These are phyloP conservation scores for Trachelus tabidus DNA, from an alignment of 2,888 invertebrate genomes.

Conservation along the genomic window DNA sequence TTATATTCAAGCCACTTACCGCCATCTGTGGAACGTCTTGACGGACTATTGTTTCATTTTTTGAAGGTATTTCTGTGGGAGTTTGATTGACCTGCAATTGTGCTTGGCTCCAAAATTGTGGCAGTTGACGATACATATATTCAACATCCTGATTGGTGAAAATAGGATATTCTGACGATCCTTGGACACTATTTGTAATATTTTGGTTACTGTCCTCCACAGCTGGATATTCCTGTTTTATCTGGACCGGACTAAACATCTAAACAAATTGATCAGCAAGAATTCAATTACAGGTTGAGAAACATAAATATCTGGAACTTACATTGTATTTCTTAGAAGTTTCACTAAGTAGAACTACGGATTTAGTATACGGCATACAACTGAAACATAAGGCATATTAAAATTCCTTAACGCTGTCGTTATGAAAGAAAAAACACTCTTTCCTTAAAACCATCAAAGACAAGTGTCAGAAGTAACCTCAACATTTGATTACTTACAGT, in stretches of 20 bases:
- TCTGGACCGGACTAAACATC: slow-evolving; percentile 62
- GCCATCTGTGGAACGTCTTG: slow-evolving; percentile 45
- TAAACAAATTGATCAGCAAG: slow-evolving; percentile 20
- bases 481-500: not conserved
- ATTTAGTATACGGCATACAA: not conserved
- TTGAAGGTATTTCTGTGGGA: slow-evolving; percentile 50
- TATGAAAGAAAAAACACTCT: not conserved
- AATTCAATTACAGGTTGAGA: not conserved
- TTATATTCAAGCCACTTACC: slow-evolving; percentile 33
- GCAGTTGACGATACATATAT: slow-evolving; percentile 59
- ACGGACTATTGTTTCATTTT: slow-evolving; percentile 48
- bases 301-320: not conserved
- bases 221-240: slow-evolving; percentile 60
- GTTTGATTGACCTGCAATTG: slow-evolving; percentile 50
- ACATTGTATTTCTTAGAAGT: slow-evolving; percentile 1
- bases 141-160: slow-evolving; percentile 59
- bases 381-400: not conserved
- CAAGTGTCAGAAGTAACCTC: not conserved
- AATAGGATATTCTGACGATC: slow-evolving; percentile 53
- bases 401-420: not conserved
- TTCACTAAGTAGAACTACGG: not conserved
- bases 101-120: slow-evolving; percentile 60
- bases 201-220: slow-evolving; percentile 54
- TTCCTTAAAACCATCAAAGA: not conserved
- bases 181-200: slow-evolving; percentile 43